Base-by-base conservation (phyloP, 2,113 vertebrate species). In the Cricetomys ansorgei region DNA sequence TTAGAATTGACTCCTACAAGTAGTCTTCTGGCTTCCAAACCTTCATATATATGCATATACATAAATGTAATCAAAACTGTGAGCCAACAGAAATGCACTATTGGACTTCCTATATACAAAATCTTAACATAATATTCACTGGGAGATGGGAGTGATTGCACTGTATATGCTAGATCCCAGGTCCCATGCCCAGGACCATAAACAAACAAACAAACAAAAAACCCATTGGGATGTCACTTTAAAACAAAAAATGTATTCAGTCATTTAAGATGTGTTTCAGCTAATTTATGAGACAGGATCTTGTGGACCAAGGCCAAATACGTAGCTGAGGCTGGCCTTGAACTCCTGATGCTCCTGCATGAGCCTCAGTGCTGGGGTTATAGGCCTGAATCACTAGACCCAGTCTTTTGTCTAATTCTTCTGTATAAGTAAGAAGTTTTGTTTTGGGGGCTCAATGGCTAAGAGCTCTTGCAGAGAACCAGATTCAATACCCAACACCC, bases 371-470 rank as follows among this genome's bases (percentile, higher is more conserved):
- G 31, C 31, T 79, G 17, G 34, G 34, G 3, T 50, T 48, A 67
- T 3, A 67, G 40, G 40, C 57, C 62, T 23, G 31, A 67, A 11
- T 48, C 29, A 50, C 43, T 15, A 37, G 12, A 45, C 45, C 43
- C 23, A 55, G 37, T 23, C 16, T 29, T 88, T 70, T 23, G 19
- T 34, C 53, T 80, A 95, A 50, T 76, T 65, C 45, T 55, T 89
- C 90, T 43, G 48, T n/a, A 27, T 88, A 40, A 70, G 25, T 53
- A 70, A 10, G 67, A 92, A 96, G 48, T 90, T 75, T 94, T 94
- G 9, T 70, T 80, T 79, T 84, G 62, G n/a, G 40, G 57, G 3
- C 57, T n/a, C 7, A 50, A 21, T 48, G 31, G 21, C 65, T 85
- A 85, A 64, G 81, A 0, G 2, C 37, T 15, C 37, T 79, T 59